These are phyloP conservation scores for Cottoperca gobio DNA, from an alignment of 2,797 vertebrate species.

Conservation along the genomic window DNA sequence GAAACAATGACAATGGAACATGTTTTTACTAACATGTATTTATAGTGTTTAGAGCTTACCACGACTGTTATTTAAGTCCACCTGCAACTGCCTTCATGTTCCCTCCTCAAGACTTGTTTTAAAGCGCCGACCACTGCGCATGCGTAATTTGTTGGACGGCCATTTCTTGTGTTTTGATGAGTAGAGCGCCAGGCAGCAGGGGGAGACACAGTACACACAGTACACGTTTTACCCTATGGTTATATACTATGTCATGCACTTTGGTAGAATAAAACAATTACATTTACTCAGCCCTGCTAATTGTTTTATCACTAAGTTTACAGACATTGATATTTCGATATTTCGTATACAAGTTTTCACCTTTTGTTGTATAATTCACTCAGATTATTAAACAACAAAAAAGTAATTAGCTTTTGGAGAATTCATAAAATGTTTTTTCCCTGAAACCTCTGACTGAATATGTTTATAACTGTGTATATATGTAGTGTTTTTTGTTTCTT, in stretches of 20 bases:
- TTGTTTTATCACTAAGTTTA: no score
- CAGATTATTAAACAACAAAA: no score
- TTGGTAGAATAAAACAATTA: background rate
- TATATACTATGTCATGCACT: background rate
- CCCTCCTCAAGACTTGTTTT: slow-evolving; percentile 83
- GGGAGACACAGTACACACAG: slow-evolving; percentile 29
- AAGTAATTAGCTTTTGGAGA: no score
- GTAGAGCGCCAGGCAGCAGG: slow-evolving; percentile 28
- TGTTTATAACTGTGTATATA: no score
- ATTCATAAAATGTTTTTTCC: no score
- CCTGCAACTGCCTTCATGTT: slow-evolving; percentile 79
- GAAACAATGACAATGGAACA: fast-evolving
- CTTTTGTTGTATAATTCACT: no score
- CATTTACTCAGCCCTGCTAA: background rate
- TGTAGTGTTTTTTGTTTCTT: no score
- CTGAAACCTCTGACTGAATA: no score
- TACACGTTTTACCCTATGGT: background rate
- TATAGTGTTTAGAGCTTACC: slow-evolving; percentile 64
- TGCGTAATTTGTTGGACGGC: slow-evolving; percentile 71
- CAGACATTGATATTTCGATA: no score
- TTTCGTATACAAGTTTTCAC: no score
- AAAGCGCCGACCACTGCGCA: slow-evolving; percentile 79
- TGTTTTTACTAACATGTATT: background rate
- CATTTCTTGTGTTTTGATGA: slow-evolving; percentile 68
- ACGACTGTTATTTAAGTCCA: slow-evolving; percentile 71